phyloP scores from a whole-genome alignment of 2,888 invertebrate species.

The Gisinianus flammeolus region DNA sequence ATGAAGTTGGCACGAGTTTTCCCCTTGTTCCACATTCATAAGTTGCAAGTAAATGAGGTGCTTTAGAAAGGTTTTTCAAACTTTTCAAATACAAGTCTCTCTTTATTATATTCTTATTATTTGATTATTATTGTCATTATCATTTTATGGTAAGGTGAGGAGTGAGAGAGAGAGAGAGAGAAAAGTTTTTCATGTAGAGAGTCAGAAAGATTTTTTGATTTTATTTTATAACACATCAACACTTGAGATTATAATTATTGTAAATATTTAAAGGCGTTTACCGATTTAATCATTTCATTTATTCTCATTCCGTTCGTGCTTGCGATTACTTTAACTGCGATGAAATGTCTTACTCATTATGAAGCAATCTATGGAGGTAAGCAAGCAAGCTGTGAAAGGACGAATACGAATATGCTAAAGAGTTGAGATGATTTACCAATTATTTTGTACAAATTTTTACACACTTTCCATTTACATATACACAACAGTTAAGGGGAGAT shows the following conservation, averaged over 20 bases:
- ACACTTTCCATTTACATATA: too few species aligned
- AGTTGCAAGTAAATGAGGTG: too few species aligned
- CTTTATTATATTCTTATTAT: constrained; percentile 1
- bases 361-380: too few species aligned
- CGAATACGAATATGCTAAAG: too few species aligned
- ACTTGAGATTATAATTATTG: constrained; percentile 10
- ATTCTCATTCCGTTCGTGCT: not conserved
- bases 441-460: too few species aligned
- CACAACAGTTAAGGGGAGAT: too few species aligned
- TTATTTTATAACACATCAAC: not conserved
- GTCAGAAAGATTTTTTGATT: too few species aligned
- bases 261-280: constrained; percentile 35
- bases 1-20: constrained; percentile 8
- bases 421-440: too few species aligned
- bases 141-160: not conserved
- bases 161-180: not conserved
- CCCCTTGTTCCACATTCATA: not conserved
- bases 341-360: too few species aligned
- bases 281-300: constrained; percentile 33
- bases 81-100: not conserved
- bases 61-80: not conserved
- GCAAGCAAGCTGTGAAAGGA: too few species aligned
- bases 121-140: not conserved
- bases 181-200: not conserved
- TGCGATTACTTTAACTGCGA: too few species aligned